A percentile compares a stretch with the other conserved stretches of the same genome.
phyloP scores from a whole-genome alignment of 2,797 vertebrate species.

The Hypotaenidia okinawae region DNA sequence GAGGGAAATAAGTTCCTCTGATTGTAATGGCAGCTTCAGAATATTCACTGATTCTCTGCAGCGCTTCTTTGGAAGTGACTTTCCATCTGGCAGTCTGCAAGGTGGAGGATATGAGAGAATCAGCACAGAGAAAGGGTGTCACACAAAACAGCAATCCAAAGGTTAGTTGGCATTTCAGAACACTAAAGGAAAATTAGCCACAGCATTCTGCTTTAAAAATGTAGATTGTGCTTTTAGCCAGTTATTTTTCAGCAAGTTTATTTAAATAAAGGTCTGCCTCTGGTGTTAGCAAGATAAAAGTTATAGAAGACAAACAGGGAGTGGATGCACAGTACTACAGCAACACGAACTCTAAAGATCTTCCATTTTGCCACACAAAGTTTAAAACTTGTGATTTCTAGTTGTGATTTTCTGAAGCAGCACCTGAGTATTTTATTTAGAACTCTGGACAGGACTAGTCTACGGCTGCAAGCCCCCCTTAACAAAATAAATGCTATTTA shows the following conservation, averaged over 20 bases:
- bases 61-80: slow-evolving; percentile 97
- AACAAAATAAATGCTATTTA: neutral
- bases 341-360: neutral
- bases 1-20: slow-evolving; percentile 97
- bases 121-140: neutral
- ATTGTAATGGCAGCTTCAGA: slow-evolving; percentile 99
- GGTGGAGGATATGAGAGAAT: neutral
- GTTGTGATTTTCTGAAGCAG: neutral
- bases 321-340: neutral
- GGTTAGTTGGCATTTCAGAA: neutral
- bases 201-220: neutral
- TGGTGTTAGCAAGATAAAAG: neutral
- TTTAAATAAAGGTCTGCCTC: neutral
- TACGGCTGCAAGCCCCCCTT: neutral
- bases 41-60: slow-evolving; percentile 98
- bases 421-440: neutral
- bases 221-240: neutral
- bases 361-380: neutral
- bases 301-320: neutral
- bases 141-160: neutral
- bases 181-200: neutral
- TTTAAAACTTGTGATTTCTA: neutral
- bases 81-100: slow-evolving; percentile 97
- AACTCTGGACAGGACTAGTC: neutral
- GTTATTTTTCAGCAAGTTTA: neutral